Evolutionary conservation across 2,888 invertebrate genomes (phyloP), one percentile per base, ranked within the genome.

Genomic region (Escarpia spicata): DNA sequence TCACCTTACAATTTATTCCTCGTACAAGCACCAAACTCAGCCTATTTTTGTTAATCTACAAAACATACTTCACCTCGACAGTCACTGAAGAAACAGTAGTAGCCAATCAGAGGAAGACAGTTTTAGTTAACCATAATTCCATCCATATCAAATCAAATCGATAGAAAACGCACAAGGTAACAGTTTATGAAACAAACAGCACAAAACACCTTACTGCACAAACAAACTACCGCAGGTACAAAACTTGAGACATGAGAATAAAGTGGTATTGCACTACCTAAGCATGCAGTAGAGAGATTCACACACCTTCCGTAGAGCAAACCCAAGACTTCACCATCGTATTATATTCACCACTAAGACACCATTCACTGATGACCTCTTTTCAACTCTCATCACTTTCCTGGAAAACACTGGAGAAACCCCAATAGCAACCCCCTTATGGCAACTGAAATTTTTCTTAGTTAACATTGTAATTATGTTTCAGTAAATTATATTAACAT

Each of bases 51-150:
- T 37, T 37, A 37, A 52, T 75, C 75, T 75, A 75, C n/a, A 75
- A 75, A 75, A 26, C 75, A 75, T 75, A 75, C 75, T 75, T 75
- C n/a, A 75, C 75, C 75, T 75, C 26, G 52, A 52, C 12, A 3
- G 60, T 60, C 60, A 60, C n/a, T 37, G 26, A 75, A 75, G 75
- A 75, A 75, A 75, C 75, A 75, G 75, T 75, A 75, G 75, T 75
- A 75, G 75, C 75, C 75, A 75, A n/a, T 75, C 75, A 75, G 75
- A 75, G n/a, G 75, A 75, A 75, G 75, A 75, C 75, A 75, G 4
- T 15, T 19, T 6, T 75, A 75, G 6, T 75, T 75, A n/a, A 26
- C n/a, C 75, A 75, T n/a, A 26, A 15, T 19, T 1, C 75, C 19
- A 75, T 6, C 2, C 75, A 9, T 52, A 15, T 9, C 52, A 52